phyloP scores from a whole-genome alignment of 2,113 vertebrate genomes.

The Dermatemys mawii region DNA sequence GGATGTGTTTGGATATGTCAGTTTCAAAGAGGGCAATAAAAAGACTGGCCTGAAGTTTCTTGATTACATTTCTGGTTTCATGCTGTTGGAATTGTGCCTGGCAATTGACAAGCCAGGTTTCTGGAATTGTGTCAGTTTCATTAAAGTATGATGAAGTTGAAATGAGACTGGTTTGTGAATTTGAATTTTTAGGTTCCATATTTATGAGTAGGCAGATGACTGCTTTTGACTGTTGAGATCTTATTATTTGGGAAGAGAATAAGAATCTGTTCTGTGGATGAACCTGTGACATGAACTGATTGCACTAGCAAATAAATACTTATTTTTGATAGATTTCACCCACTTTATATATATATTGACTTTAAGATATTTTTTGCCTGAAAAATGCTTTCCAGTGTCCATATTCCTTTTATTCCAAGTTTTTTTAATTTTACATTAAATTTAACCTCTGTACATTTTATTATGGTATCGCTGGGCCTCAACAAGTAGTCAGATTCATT shows the following conservation, averaged over 20 bases:
- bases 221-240: not conserved
- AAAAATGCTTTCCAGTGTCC: not conserved
- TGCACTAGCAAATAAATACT: not conserved
- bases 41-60: not conserved
- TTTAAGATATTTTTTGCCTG: not conserved
- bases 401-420: not conserved
- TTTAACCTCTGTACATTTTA: rapidly evolving
- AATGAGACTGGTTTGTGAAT: not conserved
- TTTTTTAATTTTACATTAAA: rapidly evolving
- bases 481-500: rapidly evolving
- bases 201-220: not conserved
- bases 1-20: not conserved
- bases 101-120: not conserved
- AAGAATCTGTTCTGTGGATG: not conserved
- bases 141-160: not conserved
- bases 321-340: not conserved
- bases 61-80: not conserved
- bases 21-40: not conserved
- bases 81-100: not conserved
- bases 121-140: not conserved
- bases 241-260: not conserved
- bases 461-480: not conserved
- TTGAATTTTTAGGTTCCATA: rapidly evolving
- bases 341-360: not conserved
- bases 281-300: not conserved